Base-by-base conservation (phyloP, 2,113 vertebrate species). In the Pluvialis apricaria region DNA sequence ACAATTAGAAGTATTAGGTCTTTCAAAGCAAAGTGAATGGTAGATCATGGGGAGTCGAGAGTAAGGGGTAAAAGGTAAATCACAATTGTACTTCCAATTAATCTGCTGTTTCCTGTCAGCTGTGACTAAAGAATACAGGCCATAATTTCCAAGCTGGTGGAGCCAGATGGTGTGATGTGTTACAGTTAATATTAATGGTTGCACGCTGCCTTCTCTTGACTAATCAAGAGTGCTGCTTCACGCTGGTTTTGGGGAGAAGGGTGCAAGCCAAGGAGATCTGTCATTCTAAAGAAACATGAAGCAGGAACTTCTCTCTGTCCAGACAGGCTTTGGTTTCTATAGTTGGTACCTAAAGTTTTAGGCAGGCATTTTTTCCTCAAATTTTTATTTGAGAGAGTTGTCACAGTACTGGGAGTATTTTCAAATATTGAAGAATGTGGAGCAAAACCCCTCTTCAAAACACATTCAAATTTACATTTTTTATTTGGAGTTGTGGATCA, bases 131-230 rank as follows among this genome's bases (percentile, higher is more conserved):
- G 42, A 62, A 52, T 80, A 69, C 44, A 88, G 76, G 42, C 25
- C 55, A 57, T 61, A 52, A 57, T 84, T 61, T 24, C 86, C 88
- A 86, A 51, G 69, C 77, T 93, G 76, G 18, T 69, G 65, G 38
- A 86, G 72, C 29, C 92, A 96, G 90, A 75, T 20, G 68, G 75
- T 68, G 38, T 14, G 76, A 92, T 75, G 88, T 20, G 61, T 34
- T 60, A 28, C 61, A 83, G 80, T 52, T 57, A 60, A 73, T 78
- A 92, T 55, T 47, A 71, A 82, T 61, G 77, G 52, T 38, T 72
- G 68, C 14, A 29, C 18, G 57, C 86, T 97, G 94, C 92, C 77
- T 94, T 79, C 83, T 92, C 83, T n/a, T 75, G 88, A 61, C 70
- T 92, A 71, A 71, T 32, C 69, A 52, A 40, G 65, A 71, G 52